Conservation (phyloP, 2,888 invertebrate genomes). For the Biston betularia region DNA sequence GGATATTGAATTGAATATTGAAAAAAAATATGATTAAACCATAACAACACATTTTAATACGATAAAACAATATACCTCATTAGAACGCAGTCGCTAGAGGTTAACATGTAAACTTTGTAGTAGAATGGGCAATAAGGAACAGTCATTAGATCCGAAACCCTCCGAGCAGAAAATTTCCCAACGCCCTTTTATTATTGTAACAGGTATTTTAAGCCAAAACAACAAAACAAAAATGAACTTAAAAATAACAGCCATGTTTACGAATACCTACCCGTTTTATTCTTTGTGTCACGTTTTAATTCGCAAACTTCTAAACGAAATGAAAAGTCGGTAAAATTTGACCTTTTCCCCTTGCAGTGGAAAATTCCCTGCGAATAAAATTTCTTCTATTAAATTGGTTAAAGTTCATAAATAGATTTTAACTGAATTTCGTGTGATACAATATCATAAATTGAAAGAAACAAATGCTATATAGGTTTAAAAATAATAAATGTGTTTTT, state of each 20-base stretch:
- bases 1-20: constrained; percentile 13
- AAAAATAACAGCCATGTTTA: constrained; percentile 52
- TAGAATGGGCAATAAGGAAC: constrained; percentile 53
- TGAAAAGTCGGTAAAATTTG: constrained; percentile 41
- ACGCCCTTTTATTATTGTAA: constrained; percentile 10
- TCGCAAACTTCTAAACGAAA: constrained; percentile 52
- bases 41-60: constrained; percentile 35
- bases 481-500: constrained; percentile 6
- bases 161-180: constrained; percentile 65
- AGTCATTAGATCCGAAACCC: constrained; percentile 53
- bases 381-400: constrained; percentile 47
- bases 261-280: constrained; percentile 33
- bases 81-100: constrained; percentile 39
- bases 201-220: background rate
- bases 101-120: constrained; percentile 55
- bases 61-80: constrained; percentile 36
- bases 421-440: constrained; percentile 48
- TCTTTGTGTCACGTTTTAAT: constrained; percentile 52
- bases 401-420: constrained; percentile 43
- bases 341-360: constrained; percentile 50
- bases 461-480: constrained; percentile 11
- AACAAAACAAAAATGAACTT: constrained; percentile 51
- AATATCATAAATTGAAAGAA: constrained; percentile 37
- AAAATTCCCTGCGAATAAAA: constrained; percentile 47
- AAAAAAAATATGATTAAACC: too few relatives aligned